Evolutionary conservation across 2,888 invertebrate species (phyloP), one percentile per base, ranked within the genome.

Genomic region (Helobdella robusta): DNA sequence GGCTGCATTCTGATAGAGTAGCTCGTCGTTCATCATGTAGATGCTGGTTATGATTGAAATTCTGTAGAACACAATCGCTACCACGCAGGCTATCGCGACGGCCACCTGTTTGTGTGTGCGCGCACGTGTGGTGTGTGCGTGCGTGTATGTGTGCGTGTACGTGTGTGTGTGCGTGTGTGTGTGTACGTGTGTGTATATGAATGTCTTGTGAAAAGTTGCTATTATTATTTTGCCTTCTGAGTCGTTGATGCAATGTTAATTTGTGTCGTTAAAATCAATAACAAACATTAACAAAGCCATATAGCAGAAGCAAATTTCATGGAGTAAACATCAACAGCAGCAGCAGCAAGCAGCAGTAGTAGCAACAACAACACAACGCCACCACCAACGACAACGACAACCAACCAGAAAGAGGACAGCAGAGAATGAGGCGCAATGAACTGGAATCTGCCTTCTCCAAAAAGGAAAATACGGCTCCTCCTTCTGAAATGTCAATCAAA

Each of bases 381-480:
- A n/a, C n/a, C n/a, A n/a, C n/a, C n/a, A n/a, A n/a, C n/a, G n/a
- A n/a, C n/a, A n/a, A n/a, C n/a, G n/a, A 44, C 1, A 15, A 76
- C 82, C 78, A 79, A 89, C 90, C 76, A 93, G 81, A 56, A 93
- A 82, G 46, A 91, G 76, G 66, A 93, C 88, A 68, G 90, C 83
- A 11, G 90, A 89, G 78, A 89, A 88, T 73, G 91, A 91, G 75
- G 92, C 85, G 64, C 92, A 83, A 8, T 88, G 87, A 8, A 89
- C 88, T 0, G 93, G 93, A 23, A 93, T 83, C 72, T 87, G 86
- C 83, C 89, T 87, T 69, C 87, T 85, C 93, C 93, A 93, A 82
- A 91, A 93, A 8, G 93, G 90, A 8, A 92, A 88, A 76, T 86
- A 86, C 0, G 93, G 93, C 78, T 94, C 93, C 70, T 85, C 84